Evolutionary conservation across 2,113 vertebrate genomes (phyloP).

Genomic region (Siniperca knerii): DNA sequence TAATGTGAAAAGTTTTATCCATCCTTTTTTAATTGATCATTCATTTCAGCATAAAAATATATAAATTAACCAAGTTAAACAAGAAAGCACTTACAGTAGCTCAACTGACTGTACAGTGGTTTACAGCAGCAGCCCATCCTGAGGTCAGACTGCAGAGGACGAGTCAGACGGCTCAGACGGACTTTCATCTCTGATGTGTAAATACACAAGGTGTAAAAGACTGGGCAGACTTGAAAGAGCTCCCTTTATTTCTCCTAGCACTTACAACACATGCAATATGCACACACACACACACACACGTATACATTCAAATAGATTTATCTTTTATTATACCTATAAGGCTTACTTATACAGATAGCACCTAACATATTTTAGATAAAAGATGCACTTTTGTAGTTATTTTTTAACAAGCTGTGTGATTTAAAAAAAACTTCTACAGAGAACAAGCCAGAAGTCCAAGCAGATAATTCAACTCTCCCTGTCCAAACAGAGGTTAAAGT

Average conservation of each 20-base stretch:
- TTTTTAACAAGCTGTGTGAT: constrained; percentile 4
- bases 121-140: constrained; percentile 54
- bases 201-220: constrained; percentile 38
- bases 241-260: constrained; percentile 36
- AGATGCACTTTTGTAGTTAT: constrained; percentile 19
- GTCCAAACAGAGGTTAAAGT: not conserved
- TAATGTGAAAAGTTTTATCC: not conserved
- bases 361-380: constrained; percentile 6
- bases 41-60: not conserved
- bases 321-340: not conserved
- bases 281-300: constrained; percentile 2
- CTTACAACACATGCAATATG: constrained; percentile 23
- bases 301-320: not conserved
- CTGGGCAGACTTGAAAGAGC: constrained; percentile 30
- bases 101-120: constrained; percentile 41
- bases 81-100: constrained; percentile 76
- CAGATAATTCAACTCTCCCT: not conserved
- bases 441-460: not conserved
- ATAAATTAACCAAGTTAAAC: not conserved
- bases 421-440: not conserved
- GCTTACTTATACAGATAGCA: constrained; percentile 7
- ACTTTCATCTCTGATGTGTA: constrained; percentile 52
- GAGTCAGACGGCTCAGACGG: constrained; percentile 17
- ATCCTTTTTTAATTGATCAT: not conserved
- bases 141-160: constrained; percentile 51